These are phyloP conservation scores for Globodera rostochiensis DNA, from an alignment of 1,140 invertebrate species.

Conservation along the genomic window DNA sequence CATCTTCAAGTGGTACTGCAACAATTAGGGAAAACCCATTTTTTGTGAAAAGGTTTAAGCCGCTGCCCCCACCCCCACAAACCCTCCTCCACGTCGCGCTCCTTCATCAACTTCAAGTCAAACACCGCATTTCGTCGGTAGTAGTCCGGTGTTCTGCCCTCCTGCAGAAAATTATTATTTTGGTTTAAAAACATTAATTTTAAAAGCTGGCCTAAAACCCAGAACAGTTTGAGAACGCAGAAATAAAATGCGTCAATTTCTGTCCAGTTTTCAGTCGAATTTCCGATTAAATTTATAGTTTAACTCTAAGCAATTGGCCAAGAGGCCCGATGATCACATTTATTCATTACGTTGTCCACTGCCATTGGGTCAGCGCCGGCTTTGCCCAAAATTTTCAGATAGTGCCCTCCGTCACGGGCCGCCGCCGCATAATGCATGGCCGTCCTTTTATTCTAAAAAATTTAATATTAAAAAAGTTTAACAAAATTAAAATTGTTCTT, in stretches of 20 bases:
- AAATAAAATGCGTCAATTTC: too few species aligned
- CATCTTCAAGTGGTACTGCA: slow-evolving; percentile 53
- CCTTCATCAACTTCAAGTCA: slow-evolving; percentile 63
- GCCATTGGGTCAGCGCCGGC: slow-evolving; percentile 80
- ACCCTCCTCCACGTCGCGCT: slow-evolving; percentile 44
- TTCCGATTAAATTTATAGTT: too few species aligned
- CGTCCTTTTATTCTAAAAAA: slow-evolving; percentile 76
- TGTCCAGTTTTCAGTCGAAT: slow-evolving; percentile 22
- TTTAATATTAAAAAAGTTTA: slow-evolving; percentile 6
- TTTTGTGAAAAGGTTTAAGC: not conserved
- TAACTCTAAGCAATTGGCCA: too few species aligned
- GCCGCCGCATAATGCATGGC: slow-evolving; percentile 87
- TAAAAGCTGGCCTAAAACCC: too few species aligned
- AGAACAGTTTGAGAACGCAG: not conserved
- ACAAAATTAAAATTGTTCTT: not conserved
- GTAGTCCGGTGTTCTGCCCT: slow-evolving; percentile 64
- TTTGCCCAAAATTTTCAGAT: slow-evolving; percentile 81
- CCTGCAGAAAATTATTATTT: slow-evolving; percentile 43
- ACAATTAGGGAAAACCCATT: slow-evolving; percentile 26
- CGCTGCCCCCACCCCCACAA: not conserved
- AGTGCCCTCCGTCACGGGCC: slow-evolving; percentile 82
- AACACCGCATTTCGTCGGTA: slow-evolving; percentile 63
- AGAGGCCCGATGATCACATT: too few species aligned
- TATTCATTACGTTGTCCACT: slow-evolving; percentile 77
- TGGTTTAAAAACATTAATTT: too few species aligned